Base-by-base conservation (phyloP, 1,140 invertebrate genomes). In the Thaumetopoea pityocampa region DNA sequence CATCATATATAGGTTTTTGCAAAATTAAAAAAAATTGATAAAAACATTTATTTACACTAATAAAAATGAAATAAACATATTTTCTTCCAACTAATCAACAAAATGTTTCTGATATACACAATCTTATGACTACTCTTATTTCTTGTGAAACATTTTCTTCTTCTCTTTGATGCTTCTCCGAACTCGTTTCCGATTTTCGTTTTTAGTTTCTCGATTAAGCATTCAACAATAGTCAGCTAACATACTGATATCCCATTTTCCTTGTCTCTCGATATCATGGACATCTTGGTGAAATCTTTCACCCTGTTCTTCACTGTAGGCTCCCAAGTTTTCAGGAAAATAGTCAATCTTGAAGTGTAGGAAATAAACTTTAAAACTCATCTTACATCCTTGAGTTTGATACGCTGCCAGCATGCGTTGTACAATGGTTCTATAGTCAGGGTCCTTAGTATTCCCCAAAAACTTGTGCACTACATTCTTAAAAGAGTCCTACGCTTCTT, bases 251-350 rank as follows among this genome's bases (percentile, higher is more conserved):
- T 43, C 19, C 22, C 30, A 43, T 11, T 9, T 6, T 3, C 40
- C 28, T 43, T 43, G 40, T 18, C 7, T 43, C 20, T 33, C 40
- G 7, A 33, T 43, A 15, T 26, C 20, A 30, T 26, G 14, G 24
- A 43, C 28, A 6, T 43, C 30, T 10, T 26, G 30, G 12, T 43
- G 29, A 42, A 32, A 43, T 16, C 29, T 6, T 17, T 43, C 40
- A 24, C 40, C 20, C 27, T 43, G 22, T 24, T 34, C 18, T 24
- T 33, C 19, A 42, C 40, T 32, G 12, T 10, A 23, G 10, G 15
- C 28, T 3, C 40, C 29, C 11, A 38, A 11, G 18, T 32, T 42
- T 33, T 26, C 12, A 9, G 14, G 23, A 8, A 38, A 38, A 40
- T 3, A 40, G 22, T 29, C 27, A 3, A 19, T 28, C 8, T 19